Percentiles rank a stretch among this genome's conserved stretches.
These are phyloP conservation scores for Pogonocichla stellata DNA, from an alignment of 2,113 vertebrate genomes.

Conservation along the genomic window DNA sequence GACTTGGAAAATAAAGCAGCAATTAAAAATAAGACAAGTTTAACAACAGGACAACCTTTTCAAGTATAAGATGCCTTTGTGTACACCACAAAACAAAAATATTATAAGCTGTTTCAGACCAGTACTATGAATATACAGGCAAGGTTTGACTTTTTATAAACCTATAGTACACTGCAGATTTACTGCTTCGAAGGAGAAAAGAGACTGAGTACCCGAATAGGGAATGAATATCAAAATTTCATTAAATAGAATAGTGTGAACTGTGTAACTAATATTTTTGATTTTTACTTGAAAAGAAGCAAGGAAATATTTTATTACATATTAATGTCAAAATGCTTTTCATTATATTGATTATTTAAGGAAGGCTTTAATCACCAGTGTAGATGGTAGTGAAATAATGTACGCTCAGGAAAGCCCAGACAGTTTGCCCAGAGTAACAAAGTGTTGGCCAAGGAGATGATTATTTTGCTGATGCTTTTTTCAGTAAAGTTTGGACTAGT, in stretches of 20 bases:
- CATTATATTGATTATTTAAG: background rate
- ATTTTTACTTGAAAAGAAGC: background rate
- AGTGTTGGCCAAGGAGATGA: background rate
- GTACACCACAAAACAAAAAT: background rate
- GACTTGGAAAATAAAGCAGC: background rate
- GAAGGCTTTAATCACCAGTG: background rate
- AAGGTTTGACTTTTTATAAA: background rate
- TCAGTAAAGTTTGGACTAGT: background rate
- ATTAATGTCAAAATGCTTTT: background rate
- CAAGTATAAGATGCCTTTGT: background rate
- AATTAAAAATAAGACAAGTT: background rate
- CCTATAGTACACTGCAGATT: background rate
- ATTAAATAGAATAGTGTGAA: background rate
- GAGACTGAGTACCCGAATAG: background rate
- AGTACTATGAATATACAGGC: background rate
- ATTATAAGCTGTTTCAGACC: background rate
- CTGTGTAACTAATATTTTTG: background rate
- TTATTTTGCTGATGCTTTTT: background rate
- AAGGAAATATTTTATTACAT: background rate
- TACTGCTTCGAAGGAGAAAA: background rate
- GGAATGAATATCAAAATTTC: background rate
- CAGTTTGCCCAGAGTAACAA: background rate
- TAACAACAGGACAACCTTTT: background rate
- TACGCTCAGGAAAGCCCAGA: background rate
- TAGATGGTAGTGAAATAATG: background rate